A percentile compares a stretch with the other conserved stretches of the same genome.
Evolutionary conservation across 2,888 invertebrate genomes (phyloP).

Genomic region (Dinocampus coccinellae): DNA sequence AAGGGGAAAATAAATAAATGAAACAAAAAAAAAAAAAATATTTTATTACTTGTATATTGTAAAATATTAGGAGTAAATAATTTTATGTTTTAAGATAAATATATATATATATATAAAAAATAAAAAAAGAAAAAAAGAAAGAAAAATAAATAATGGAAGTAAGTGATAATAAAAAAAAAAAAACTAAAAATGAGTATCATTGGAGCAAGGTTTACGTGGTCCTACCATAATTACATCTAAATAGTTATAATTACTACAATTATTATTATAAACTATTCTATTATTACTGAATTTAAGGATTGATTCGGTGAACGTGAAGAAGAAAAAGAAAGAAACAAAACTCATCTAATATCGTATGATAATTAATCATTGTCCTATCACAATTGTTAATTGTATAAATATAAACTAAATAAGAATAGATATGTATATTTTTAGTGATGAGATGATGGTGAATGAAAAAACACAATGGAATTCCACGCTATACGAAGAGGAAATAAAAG

Average conservation of each 20-base stretch:
- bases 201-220: slow-evolving; percentile 70
- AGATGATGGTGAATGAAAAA: not conserved
- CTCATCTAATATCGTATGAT: slow-evolving; percentile 24
- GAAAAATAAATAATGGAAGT: slow-evolving; percentile 37
- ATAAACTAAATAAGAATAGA: slow-evolving; percentile 58
- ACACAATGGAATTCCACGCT: slow-evolving; percentile 8
- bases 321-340: slow-evolving; percentile 42
- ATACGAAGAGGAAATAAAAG: slow-evolving; percentile 8
- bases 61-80: slow-evolving; percentile 50
- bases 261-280: slow-evolving; percentile 50
- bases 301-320: slow-evolving; percentile 32
- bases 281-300: slow-evolving; percentile 36
- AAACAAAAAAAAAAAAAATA: slow-evolving; percentile 31
- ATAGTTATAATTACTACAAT: slow-evolving; percentile 36
- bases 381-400: slow-evolving; percentile 65
- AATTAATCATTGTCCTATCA: slow-evolving; percentile 59
- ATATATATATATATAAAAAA: no score
- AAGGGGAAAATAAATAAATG: not conserved
- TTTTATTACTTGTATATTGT: slow-evolving; percentile 66
- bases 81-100: slow-evolving; percentile 32
- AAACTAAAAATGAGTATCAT: slow-evolving; percentile 57
- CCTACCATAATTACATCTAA: slow-evolving; percentile 60
- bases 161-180: slow-evolving; percentile 56
- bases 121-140: no score
- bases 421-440: slow-evolving; percentile 40